Base-by-base conservation (phyloP, 1,140 invertebrate species). In the Nebria ingens region DNA sequence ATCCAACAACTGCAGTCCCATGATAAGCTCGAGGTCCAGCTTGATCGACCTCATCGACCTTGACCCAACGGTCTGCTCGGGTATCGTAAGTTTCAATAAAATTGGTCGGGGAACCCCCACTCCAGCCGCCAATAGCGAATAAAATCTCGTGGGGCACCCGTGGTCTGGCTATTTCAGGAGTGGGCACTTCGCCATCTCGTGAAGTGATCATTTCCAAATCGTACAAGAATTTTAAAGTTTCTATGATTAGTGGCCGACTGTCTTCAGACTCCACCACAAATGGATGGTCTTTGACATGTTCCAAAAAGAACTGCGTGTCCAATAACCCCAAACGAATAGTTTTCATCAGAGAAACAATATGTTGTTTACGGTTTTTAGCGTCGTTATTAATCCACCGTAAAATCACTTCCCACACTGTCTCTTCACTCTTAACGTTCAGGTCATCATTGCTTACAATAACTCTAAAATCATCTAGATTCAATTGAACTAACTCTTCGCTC, bases 311-410 rank as follows among this genome's bases (percentile, higher is more conserved):
- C 56, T 90, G 82, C 0, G 88, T 91, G 53, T 92, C 86, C 62
- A 96, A 74, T 0, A 95, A 73, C 2, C 92, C 91, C 1, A 94
- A 76, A 17, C 91, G 78, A 58, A 92, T 85, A 54, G 85, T 85
- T 34, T 80, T 80, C 78, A 96, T 84, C 0, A 96, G 69, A 22
- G 60, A 56, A 2, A 70, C 69, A 21, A 71, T 69, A 53, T 71
- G 62, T 17, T 55, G 58, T 53, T 66, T 67, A 9, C 69, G 54
- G n/a, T 61, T 52, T 13, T 69, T 65, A 0, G 65, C 62, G 25
- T 67, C 63, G 50, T 70, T 61, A 45, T 83, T 73, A 19, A 85
- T 80, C 84, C 84, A 86, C 15, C 73, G 71, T 2, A 86, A 52
- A 0, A 80, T 73, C 9, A 77, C 65, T 58, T 84, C 80, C 83